Percentiles rank a stretch among this genome's conserved stretches.
These are phyloP conservation scores for Dichetophora obliterata DNA, from an alignment of 2,888 invertebrate genomes.

Conservation along the genomic window DNA sequence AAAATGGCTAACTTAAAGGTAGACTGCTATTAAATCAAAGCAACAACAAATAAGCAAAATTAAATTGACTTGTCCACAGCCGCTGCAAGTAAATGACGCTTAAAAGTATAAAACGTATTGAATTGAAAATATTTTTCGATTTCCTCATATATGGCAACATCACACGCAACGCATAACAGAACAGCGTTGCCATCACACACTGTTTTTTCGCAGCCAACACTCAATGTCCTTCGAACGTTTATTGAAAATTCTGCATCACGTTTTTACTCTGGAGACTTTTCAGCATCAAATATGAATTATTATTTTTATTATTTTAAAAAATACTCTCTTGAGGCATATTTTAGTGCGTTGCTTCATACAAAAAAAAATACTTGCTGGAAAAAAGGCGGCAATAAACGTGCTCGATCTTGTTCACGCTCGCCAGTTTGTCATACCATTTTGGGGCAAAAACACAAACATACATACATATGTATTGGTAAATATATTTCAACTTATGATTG, in stretches of 20 bases:
- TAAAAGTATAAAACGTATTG: no score
- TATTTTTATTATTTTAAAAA: constrained; percentile 20
- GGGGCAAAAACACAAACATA: no score
- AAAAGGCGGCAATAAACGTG: no score
- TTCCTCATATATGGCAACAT: background rate
- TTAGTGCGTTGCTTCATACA: constrained; percentile 6
- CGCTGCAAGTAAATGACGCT: no score
- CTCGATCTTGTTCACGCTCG: no score
- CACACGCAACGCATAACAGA: background rate
- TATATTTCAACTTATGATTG: background rate
- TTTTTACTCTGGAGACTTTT: constrained; percentile 22
- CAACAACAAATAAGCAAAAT: no score
- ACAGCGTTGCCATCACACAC: background rate
- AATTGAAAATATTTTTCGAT: background rate
- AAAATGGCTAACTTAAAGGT: no score
- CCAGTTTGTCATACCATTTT: no score
- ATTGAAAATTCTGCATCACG: constrained; percentile 30
- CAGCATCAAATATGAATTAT: constrained; percentile 35
- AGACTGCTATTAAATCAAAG: no score
- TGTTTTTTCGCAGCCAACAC: background rate
- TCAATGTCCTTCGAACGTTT: constrained; percentile 1
- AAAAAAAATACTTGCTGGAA: background rate
- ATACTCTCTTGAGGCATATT: constrained; percentile 26
- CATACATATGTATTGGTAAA: background rate
- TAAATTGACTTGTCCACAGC: no score